These are phyloP conservation scores for Siniperca chuatsi DNA, from an alignment of 2,113 vertebrate species.

Conservation along the genomic window DNA sequence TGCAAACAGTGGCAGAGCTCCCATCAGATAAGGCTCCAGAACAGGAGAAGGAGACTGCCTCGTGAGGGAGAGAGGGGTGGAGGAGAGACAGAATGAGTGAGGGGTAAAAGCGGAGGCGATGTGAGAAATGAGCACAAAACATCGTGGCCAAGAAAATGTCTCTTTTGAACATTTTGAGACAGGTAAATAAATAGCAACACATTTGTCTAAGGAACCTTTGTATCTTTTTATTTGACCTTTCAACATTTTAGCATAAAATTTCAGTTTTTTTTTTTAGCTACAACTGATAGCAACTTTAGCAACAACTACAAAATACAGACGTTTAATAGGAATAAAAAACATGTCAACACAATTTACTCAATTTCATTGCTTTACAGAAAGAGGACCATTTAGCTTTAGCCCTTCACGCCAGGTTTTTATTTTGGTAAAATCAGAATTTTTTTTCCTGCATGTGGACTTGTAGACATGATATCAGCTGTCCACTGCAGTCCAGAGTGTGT, in stretches of 20 bases:
- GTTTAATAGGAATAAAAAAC: background rate
- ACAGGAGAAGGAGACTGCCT: conserved; percentile 76
- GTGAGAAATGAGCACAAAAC: conserved; percentile 65
- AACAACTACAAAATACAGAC: background rate
- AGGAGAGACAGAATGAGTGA: conserved; percentile 54
- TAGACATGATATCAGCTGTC: conserved; percentile 53
- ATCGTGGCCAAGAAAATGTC: conserved; percentile 36
- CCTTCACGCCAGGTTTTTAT: background rate
- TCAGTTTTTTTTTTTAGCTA: background rate
- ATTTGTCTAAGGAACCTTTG: conserved; percentile 25
- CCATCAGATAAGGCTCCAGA: conserved; percentile 85
- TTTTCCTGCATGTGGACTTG: background rate
- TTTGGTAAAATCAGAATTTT: conserved; percentile 3
- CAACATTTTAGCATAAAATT: conserved; percentile 7
- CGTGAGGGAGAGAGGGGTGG: conserved; percentile 45
- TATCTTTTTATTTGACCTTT: conserved; percentile 27
- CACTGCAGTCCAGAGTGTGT: conserved; percentile 59
- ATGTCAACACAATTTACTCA: background rate
- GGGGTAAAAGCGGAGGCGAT: conserved; percentile 63
- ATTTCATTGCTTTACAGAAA: background rate
- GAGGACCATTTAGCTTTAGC: background rate
- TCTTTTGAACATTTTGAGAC: conserved; percentile 39
- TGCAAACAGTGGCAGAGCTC: conserved; percentile 84
- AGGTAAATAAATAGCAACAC: conserved; percentile 46
- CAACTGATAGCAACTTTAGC: conserved; percentile 1